Percentiles rank a stretch among this genome's conserved stretches.
These are phyloP conservation scores for Rhysida immarginata DNA, from an alignment of 1,140 invertebrate genomes.

Conservation along the genomic window DNA sequence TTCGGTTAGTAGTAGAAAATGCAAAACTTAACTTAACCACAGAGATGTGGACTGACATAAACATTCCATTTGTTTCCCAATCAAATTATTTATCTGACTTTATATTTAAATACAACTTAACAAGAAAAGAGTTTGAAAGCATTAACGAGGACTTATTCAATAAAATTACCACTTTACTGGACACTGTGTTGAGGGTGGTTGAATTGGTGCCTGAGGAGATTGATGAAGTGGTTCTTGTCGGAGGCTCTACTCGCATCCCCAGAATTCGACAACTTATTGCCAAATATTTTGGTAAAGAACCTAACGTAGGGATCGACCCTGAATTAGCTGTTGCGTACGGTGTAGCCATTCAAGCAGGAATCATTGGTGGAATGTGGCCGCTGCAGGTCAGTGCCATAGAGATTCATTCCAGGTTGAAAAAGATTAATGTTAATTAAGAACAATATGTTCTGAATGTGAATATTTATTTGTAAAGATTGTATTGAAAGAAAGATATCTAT, in stretches of 20 bases:
- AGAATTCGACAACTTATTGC: conserved; percentile 34
- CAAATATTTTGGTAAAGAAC: conserved; percentile 29
- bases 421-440: conserved; percentile 30
- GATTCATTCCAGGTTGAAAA: conserved; percentile 27
- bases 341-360: conserved; percentile 37
- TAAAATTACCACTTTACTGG: conserved; percentile 17
- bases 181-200: conserved; percentile 29
- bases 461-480: too few relatives aligned
- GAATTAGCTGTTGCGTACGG: conserved; percentile 36
- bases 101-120: conserved; percentile 25
- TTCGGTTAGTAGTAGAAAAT: conserved; percentile 31
- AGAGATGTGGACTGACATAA: conserved; percentile 20
- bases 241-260: conserved; percentile 36
- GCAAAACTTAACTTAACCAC: conserved; percentile 32
- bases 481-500: too few relatives aligned
- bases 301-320: conserved; percentile 34
- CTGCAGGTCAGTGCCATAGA: conserved; percentile 37
- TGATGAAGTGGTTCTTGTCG: conserved; percentile 37
- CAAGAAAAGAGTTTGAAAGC: conserved; percentile 25
- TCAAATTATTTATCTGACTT: not conserved
- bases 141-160: conserved; percentile 20
- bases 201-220: conserved; percentile 30
- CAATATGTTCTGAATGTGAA: too few relatives aligned
- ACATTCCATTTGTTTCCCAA: conserved; percentile 18
- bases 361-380: conserved; percentile 38